phyloP scores from a whole-genome alignment of 2,797 vertebrate species.

The Aldrovandia affinis region DNA sequence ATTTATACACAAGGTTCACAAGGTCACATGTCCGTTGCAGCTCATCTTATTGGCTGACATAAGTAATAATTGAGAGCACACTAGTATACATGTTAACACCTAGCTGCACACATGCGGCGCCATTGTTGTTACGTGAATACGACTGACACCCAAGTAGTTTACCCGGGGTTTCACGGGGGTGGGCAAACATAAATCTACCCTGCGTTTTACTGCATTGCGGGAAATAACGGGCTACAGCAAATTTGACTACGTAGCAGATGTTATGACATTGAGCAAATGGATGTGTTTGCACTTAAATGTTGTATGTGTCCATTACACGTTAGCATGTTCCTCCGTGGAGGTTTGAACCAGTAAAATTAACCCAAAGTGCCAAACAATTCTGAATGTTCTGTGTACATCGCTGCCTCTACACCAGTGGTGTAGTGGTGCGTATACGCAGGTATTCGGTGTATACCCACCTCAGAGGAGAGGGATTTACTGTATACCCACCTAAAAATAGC shows the following conservation, averaged over 20 bases:
- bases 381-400: neutral
- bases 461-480: too few species aligned
- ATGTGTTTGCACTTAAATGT: neutral
- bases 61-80: too few species aligned
- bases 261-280: neutral
- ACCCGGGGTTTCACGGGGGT: neutral
- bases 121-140: neutral
- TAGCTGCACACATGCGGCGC: neutral
- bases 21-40: too few species aligned
- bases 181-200: neutral
- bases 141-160: neutral
- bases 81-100: neutral
- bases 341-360: neutral
- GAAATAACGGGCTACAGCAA: neutral
- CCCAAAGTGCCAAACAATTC: neutral
- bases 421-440: too few species aligned
- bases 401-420: neutral
- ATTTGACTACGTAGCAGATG: neutral
- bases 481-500: too few species aligned
- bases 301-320: too few species aligned
- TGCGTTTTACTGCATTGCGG: conserved; percentile 1
- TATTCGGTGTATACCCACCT: too few species aligned
- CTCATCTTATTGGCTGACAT: too few species aligned
- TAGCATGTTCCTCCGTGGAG: neutral
- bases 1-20: too few species aligned